Evolutionary conservation across 2,888 invertebrate species (phyloP).

Genomic region (Drosophila atripex): DNA sequence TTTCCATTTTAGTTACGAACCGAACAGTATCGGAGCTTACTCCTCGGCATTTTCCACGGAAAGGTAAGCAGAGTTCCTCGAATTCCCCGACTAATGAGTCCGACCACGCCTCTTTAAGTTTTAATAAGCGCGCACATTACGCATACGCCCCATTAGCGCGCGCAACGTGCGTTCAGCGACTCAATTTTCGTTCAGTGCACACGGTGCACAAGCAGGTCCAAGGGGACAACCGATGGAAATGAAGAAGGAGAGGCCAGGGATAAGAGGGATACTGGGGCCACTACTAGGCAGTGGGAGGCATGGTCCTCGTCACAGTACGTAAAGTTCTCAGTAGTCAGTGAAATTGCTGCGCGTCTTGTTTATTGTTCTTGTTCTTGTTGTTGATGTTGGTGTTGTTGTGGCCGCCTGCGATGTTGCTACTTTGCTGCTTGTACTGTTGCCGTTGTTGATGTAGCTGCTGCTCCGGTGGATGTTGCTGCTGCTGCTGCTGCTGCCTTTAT

Average conservation of each 20-base stretch:
- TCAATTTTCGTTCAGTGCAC: constrained; percentile 33
- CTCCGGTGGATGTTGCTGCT: constrained; percentile 7
- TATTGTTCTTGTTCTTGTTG: constrained; percentile 65
- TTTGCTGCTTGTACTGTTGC: constrained; percentile 6
- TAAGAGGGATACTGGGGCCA: not conserved
- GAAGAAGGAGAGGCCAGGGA: constrained; percentile 26
- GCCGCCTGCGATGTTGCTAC: constrained; percentile 4
- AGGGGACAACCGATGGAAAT: not conserved
- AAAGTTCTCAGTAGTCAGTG: constrained; percentile 79
- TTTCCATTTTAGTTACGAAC: constrained; percentile 21
- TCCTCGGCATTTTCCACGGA: constrained; percentile 5
- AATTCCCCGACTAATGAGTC: constrained; percentile 35
- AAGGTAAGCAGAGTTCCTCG: constrained; percentile 38
- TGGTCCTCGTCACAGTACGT: constrained; percentile 71
- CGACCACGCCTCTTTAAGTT: constrained; percentile 49
- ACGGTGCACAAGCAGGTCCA: constrained; percentile 15
- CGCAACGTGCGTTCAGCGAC: constrained; percentile 29
- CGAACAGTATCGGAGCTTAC: constrained; percentile 28
- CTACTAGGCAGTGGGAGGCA: constrained; percentile 1
- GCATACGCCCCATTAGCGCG: constrained; percentile 64
- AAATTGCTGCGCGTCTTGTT: constrained; percentile 74
- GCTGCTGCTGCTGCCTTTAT: constrained; percentile 61
- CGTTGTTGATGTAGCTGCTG: constrained; percentile 9
- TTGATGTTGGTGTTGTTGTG: constrained; percentile 22
- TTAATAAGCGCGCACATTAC: constrained; percentile 52